Evolutionary conservation across 2,797 vertebrate genomes (phyloP), one percentile per base, ranked within the genome.

Genomic region (Enteromius unitaeniatus): DNA sequence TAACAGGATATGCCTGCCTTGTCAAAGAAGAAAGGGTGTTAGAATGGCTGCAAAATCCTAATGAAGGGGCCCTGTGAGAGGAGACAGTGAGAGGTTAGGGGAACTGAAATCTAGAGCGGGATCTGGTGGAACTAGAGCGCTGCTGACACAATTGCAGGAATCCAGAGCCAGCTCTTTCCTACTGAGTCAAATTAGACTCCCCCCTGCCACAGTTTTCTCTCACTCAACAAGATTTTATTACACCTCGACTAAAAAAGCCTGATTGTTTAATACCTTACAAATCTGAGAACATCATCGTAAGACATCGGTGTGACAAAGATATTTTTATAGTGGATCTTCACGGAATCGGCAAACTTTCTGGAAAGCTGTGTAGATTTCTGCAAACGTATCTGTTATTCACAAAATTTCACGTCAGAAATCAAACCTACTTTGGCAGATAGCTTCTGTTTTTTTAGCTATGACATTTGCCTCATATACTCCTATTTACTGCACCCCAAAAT

Each of bases 11-110:
- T 58, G 82, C 86, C 85, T 87, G 86, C 84, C 81, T 86, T 85
- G 86, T 91, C 86, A 88, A 81, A 88, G 83, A 78, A 86, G 75
- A 86, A 85, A 79, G 84, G 84, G 85, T 87, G 89, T 88, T 86
- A 88, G 86, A 84, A 86, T 87, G 87, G 83, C 84, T 86, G 87
- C 86, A 78, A 87, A 81, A 87, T 84, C 78, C 81, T 89, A 90
- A 90, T 89, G 88, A 90, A 87, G 84, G 80, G 72, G 78, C 68
- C 55, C 85, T 75, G 65, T 73, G 78, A 80, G 76, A 69, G 68
- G 83, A 58, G 81, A 86, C 70, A 85, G 75, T 65, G 45, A 86
- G 85, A 86, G 64, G 78, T 73, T 78, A 82, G 21, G 67, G 69
- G 83, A 82, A 78, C 77, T n/a, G 23, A 84, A 80, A 86, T 73